Evolutionary conservation across 2,113 vertebrate genomes (phyloP).

Genomic region (Dermatemys mawii): DNA sequence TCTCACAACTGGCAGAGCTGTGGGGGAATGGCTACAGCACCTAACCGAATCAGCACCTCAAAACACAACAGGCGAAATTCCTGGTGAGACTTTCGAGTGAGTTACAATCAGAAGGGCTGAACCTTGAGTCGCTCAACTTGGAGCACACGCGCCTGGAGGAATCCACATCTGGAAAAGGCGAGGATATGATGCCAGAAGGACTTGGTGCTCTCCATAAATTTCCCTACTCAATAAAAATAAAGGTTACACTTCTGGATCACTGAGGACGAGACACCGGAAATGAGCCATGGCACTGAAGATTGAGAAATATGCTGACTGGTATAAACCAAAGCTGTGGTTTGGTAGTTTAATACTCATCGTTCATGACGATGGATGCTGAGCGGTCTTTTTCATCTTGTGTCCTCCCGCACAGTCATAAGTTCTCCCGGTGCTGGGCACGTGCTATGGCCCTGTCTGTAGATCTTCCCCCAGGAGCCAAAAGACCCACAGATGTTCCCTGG

Average conservation of each 20-base stretch:
- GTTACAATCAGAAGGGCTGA: background rate
- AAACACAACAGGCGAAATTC: background rate
- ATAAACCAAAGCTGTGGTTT: no score
- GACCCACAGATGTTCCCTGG: background rate
- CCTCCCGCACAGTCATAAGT: background rate
- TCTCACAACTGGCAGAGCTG: background rate
- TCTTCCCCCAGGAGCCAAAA: background rate
- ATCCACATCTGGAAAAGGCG: background rate
- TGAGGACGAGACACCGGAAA: no score
- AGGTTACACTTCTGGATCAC: no score
- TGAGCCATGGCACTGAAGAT: no score
- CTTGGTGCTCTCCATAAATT: no score
- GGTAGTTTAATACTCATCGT: no score
- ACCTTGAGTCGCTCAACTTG: background rate
- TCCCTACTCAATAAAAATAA: no score
- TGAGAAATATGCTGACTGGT: no score
- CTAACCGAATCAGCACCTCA: background rate
- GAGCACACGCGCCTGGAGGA: background rate
- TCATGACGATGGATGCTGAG: background rate
- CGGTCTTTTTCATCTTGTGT: background rate
- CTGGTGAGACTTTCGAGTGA: background rate
- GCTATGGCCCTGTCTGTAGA: background rate
- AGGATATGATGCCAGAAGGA: background rate
- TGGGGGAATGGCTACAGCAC: no score
- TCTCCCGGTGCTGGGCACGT: background rate